phyloP scores from a whole-genome alignment of 2,113 vertebrate genomes.

The Gnathonemus longibarbis region DNA sequence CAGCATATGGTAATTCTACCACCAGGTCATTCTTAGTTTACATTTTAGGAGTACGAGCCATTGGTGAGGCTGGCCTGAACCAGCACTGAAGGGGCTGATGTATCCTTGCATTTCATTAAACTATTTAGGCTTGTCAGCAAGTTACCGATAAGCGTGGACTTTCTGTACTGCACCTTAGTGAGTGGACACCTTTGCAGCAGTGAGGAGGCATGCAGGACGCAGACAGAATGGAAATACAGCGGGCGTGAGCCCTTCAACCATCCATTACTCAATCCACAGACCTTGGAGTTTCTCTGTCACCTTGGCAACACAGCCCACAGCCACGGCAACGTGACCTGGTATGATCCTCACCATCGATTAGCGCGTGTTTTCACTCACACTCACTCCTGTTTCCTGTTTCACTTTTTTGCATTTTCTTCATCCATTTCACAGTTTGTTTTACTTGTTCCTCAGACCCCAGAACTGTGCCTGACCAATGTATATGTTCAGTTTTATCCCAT shows the following conservation, averaged over 20 bases:
- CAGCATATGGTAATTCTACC: not conserved
- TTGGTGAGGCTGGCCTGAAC: not conserved
- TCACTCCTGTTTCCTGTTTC: constrained; percentile 27
- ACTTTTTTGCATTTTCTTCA: constrained; percentile 6
- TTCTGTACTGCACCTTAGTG: constrained; percentile 22
- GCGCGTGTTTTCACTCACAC: constrained; percentile 25
- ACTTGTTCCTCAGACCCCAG: not conserved
- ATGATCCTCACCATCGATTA: constrained; percentile 64
- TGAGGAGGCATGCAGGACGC: constrained; percentile 78
- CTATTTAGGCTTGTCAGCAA: not conserved
- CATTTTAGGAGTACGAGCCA: not conserved
- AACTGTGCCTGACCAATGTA: not conserved
- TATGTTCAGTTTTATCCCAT: not conserved
- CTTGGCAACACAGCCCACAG: constrained; percentile 68
- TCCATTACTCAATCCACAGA: constrained; percentile 71
- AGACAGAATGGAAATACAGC: constrained; percentile 50
- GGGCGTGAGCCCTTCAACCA: constrained; percentile 74
- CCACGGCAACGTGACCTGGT: constrained; percentile 73
- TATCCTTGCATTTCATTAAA: not conserved
- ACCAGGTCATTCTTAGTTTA: not conserved
- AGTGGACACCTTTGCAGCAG: constrained; percentile 67
- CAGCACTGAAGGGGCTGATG: not conserved
- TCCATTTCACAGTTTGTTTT: not conserved
- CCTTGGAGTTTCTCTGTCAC: constrained; percentile 83
- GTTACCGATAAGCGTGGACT: not conserved